Conservation (phyloP, 2,797 vertebrate species). For the Tapera naevia region DNA sequence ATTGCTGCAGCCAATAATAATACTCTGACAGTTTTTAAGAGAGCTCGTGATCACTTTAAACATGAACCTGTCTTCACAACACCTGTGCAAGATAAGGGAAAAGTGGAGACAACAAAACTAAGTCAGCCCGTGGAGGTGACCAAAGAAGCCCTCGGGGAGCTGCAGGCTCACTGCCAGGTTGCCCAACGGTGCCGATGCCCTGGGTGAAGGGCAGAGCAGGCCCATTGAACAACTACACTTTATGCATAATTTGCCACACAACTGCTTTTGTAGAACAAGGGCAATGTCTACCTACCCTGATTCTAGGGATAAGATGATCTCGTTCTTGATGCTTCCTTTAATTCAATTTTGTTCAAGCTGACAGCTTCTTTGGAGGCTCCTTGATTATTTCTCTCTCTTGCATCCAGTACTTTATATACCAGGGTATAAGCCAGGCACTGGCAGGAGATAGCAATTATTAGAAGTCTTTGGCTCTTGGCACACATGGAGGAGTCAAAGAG, state of each 20-base stretch:
- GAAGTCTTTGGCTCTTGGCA: background rate
- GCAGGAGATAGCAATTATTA: background rate
- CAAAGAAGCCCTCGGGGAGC: background rate
- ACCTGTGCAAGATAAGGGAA: background rate
- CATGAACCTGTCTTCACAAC: background rate
- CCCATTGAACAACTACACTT: fast-evolving
- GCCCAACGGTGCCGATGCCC: background rate
- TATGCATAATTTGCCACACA: background rate
- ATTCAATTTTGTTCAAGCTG: background rate
- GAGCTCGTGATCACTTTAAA: background rate
- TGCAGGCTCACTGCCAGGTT: background rate
- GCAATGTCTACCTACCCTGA: background rate
- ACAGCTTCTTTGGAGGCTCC: background rate
- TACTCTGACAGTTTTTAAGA: background rate
- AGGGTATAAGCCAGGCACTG: too few species aligned
- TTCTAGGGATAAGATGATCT: background rate
- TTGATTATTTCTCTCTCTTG: background rate
- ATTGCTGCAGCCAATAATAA: background rate
- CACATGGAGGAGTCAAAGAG: background rate
- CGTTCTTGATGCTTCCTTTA: background rate
- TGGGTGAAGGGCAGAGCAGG: background rate
- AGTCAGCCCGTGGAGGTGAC: background rate
- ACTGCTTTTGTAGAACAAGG: background rate
- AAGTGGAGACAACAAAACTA: background rate
- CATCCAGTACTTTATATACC: background rate